Evolutionary conservation across 2,113 vertebrate genomes (phyloP), one percentile per base, ranked within the genome.

Genomic region (Quiscalus mexicanus): DNA sequence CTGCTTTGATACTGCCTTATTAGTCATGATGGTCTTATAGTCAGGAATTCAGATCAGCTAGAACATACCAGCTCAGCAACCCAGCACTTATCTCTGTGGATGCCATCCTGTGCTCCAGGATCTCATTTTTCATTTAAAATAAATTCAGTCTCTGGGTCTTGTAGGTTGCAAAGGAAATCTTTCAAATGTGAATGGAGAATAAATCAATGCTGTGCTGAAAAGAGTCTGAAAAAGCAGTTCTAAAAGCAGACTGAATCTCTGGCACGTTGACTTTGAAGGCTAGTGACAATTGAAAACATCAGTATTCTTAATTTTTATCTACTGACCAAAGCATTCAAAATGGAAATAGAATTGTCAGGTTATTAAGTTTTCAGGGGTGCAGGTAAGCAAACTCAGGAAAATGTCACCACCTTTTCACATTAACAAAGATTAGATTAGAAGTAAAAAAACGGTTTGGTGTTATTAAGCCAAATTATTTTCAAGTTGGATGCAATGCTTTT

Each of bases 101-200:
- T 93, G 93, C 90, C 79, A 96, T 96, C 92, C 95, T 93, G 85
- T 93, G 70, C 94, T 97, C 80, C 89, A 95, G 83, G 92, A 95
- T 92, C 93, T 95, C 92, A 93, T 96, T 93, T 94, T 93, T 96
- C 86, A 94, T 96, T 97, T 87, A 87, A 95, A 97, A 96, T 84
- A 94, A 95, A 96, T 96, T 91, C 96, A 96, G 78, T 53, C 53
- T 91, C 86, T 92, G 62, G 80, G 88, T 89, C 93, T 96, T 94
- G 84, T 37, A 92, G 90, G 60, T 94, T 96, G 89, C 68, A 90
- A 93, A 92, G 74, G 81, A 91, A 96, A 93, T 85, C 76, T 95
- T 95, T 95, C 93, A 85, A 87, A 94, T 86, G 63, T 75, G 95
- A 96, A 94, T 60, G 80, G 80, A 92, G 83, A 84, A 93, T 81